Percentiles rank a stretch among this genome's conserved stretches.
Evolutionary conservation across 2,113 vertebrate genomes (phyloP).

Genomic region (Lucifuga dentata): DNA sequence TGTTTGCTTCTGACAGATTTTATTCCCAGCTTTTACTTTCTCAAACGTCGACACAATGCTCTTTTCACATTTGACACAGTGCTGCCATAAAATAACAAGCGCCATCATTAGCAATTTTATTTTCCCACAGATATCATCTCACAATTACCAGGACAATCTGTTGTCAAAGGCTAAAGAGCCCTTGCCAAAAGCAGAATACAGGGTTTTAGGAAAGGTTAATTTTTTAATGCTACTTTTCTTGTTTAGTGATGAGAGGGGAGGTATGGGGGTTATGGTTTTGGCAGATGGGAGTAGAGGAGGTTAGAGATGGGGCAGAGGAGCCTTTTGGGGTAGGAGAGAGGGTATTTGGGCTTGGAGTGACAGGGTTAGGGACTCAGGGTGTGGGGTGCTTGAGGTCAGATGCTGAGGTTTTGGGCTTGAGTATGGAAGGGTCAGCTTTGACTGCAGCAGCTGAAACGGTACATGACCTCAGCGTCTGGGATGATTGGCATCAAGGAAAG

Average conservation of each 20-base stretch:
- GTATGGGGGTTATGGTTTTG: conserved; percentile 70
- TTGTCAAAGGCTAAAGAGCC: conserved; percentile 61
- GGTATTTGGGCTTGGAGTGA: conserved; percentile 79
- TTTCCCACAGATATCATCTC: conserved; percentile 68
- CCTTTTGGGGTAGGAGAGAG: conserved; percentile 65
- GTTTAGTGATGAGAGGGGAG: conserved; percentile 79
- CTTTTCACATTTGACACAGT: conserved; percentile 11
- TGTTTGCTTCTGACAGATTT: conserved; percentile 23
- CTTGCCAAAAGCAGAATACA: conserved; percentile 57
- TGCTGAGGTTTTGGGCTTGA: conserved; percentile 53
- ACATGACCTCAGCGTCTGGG: conserved; percentile 63
- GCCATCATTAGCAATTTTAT: conserved; percentile 59
- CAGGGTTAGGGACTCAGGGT: conserved; percentile 80
- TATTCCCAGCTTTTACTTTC: conserved; percentile 31
- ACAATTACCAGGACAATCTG: conserved; percentile 30
- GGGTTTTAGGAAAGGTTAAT: conserved; percentile 73
- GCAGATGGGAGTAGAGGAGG: conserved; percentile 75
- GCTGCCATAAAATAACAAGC: conserved; percentile 20
- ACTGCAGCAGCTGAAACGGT: conserved; percentile 52
- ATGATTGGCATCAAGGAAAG: conserved; percentile 76
- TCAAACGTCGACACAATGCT: conserved; percentile 15
- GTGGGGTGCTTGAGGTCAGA: conserved; percentile 73
- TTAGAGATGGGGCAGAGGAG: conserved; percentile 62
- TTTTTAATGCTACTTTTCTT: conserved; percentile 72
- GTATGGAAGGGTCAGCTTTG: conserved; percentile 64